phyloP scores from a whole-genome alignment of 2,113 vertebrate species.

The Varanus salvator region DNA sequence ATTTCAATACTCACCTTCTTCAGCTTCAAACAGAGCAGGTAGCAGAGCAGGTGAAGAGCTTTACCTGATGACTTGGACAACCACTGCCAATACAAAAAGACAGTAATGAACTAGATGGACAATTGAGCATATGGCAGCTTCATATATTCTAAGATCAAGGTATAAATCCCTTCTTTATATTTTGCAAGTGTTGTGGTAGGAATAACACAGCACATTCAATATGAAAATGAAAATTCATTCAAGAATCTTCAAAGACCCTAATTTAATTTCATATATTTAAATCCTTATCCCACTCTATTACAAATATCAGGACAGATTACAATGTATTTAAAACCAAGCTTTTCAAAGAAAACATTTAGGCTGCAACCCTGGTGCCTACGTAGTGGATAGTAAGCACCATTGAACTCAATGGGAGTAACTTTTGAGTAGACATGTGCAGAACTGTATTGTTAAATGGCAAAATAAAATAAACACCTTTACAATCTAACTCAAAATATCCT shows the following conservation, averaged over 20 bases:
- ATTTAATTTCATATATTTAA: background rate
- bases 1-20: background rate
- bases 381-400: too few relatives aligned
- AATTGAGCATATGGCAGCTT: background rate
- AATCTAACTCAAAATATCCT: background rate
- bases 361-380: too few relatives aligned
- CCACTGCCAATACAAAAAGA: background rate
- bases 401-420: too few relatives aligned
- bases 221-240: background rate
- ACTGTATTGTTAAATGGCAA: background rate
- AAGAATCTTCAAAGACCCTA: background rate
- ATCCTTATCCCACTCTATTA: background rate
- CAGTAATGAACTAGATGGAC: background rate
- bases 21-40: background rate
- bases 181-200: background rate
- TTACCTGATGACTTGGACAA: background rate
- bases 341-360: background rate
- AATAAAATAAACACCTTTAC: background rate
- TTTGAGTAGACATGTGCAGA: too few relatives aligned
- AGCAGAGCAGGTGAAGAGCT: background rate
- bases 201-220: background rate
- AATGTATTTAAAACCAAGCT: constrained; percentile 9
- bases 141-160: background rate
- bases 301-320: background rate
- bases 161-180: background rate